Base-by-base conservation (phyloP, 2,888 invertebrate species). In the Malthinus flaveolus region DNA sequence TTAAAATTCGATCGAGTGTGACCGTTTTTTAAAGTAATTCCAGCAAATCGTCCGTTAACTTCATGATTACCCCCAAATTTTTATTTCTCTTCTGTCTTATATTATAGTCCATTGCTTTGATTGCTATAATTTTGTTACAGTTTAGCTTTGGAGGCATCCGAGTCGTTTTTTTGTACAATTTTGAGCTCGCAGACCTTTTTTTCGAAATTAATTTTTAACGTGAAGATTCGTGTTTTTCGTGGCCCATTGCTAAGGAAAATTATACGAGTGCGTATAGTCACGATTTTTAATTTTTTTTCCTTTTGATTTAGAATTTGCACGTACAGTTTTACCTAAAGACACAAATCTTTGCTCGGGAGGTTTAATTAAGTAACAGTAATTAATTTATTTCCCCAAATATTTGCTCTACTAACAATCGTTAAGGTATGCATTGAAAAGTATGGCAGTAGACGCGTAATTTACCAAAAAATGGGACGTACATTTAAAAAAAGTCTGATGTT, bases 171-270 rank as follows among this genome's bases (percentile, higher is more conserved):
- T 11, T 31, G 23, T 23, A 23, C 23, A 5, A 23, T 23, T 23
- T 23, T 23, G n/a, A 23, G 23, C 23, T 23, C 23, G 23, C 23
- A 23, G 23, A 23, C 23, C 44, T 32, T 46, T 10, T 44, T 48
- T 48, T 15, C 34, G 32, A 34, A 34, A 34, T 34, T 52, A 23
- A 23, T 23, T 23, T 23, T 23, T 23, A 23, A 23, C 23, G 3
- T 5, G 23, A 23, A 37, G 46, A 60, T 56, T 56, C 56, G 60
- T 56, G 60, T 49, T 56, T 49, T 51, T 60, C 54, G 54, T 59
- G 59, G 55, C 31, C 55, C 37, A 54, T 50, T 59, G 55, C 55
- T 39, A 39, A 50, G 55, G 50, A 55, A 55, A 46, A 44, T 55
- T 49, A 23, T 52, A 47, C 55, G 51, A 59, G 52, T 55, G 55